Percentiles rank a stretch among this genome's conserved stretches.
phyloP scores from a whole-genome alignment of 2,888 invertebrate genomes.

The Microctonus brassicae region DNA sequence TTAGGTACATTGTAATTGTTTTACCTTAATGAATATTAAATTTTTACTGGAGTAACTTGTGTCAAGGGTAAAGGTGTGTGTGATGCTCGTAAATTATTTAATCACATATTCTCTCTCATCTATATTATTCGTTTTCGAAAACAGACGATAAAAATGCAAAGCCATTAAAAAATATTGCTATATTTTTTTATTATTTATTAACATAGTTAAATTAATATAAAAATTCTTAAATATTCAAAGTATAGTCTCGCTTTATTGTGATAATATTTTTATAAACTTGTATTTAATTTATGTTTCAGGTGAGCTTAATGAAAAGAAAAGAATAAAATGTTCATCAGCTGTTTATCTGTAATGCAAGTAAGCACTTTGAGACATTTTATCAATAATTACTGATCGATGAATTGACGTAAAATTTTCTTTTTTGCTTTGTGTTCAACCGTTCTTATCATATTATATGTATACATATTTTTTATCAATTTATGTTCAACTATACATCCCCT shows the following conservation, averaged over 20 bases:
- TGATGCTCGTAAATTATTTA: constrained; percentile 45
- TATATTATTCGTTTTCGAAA: constrained; percentile 41
- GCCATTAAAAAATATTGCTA: neutral
- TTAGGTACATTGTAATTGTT: constrained; percentile 53
- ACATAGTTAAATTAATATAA: neutral
- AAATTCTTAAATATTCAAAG: neutral
- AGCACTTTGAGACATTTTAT: neutral
- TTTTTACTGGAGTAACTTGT: constrained; percentile 38
- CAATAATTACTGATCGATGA: neutral
- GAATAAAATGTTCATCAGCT: neutral
- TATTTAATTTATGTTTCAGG: constrained; percentile 43
- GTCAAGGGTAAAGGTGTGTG: constrained; percentile 31
- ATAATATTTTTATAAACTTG: constrained; percentile 8
- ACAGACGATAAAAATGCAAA: constrained; percentile 14
- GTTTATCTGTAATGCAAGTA: neutral
- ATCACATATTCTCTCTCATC: constrained; percentile 37
- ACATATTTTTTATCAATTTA: neutral
- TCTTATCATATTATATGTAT: neutral
- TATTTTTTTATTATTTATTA: neutral
- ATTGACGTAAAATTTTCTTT: neutral
- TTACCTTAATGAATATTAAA: constrained; percentile 55
- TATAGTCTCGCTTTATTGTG: neutral
- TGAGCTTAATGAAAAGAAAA: constrained; percentile 30
- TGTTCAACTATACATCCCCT: neutral
- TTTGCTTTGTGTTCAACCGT: neutral